Evolutionary conservation across 2,113 vertebrate genomes (phyloP), one percentile per base, ranked within the genome.

Genomic region (Promerops cafer): DNA sequence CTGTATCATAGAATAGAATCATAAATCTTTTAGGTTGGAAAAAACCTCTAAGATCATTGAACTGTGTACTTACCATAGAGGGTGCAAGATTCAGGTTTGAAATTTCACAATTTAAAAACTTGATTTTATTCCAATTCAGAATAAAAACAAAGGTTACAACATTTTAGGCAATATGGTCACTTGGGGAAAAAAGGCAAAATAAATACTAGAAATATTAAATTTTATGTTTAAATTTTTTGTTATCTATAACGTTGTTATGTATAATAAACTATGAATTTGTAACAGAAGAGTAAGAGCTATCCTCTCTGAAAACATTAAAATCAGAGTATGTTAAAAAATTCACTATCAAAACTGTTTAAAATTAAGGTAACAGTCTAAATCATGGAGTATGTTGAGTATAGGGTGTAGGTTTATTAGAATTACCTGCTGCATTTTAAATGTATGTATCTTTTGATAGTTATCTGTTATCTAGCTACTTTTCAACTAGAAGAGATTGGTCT

Each of bases 391-490:
- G 16, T 6, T 77, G 42, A 65, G 6, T 76, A 18, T 37, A 69
- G 27, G 33, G 6, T 71, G 47, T 16, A 49, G 8, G 23, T 42
- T 82, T 82, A 35, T 64, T 72, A 74, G 42, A 83, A 65, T 59
- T 70, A 24, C 12, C 71, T 80, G 31, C 40, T 83, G 39, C 11
- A 70, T 95, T 96, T 94, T 90, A 80, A 94, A 49, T 90, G 2
- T 87, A 5, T 96, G 14, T 66, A 53, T 96, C 50, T 94, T 78
- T 96, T 97, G 81, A n/a, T 52, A 99, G 99, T 99, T 94, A 97
- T 99, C 93, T 98, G 98, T 96, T 99, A 99, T 87, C 97, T 99
- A 93, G 97, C 98, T 75, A 97, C 94, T 6, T 99, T 99, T 98
- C 96, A 94, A 78, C 97, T 99, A 24, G 98, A 98, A 71, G 98